These are phyloP conservation scores for Nixonia krombeini DNA, from an alignment of 1,140 invertebrate genomes.

Conservation along the genomic window DNA sequence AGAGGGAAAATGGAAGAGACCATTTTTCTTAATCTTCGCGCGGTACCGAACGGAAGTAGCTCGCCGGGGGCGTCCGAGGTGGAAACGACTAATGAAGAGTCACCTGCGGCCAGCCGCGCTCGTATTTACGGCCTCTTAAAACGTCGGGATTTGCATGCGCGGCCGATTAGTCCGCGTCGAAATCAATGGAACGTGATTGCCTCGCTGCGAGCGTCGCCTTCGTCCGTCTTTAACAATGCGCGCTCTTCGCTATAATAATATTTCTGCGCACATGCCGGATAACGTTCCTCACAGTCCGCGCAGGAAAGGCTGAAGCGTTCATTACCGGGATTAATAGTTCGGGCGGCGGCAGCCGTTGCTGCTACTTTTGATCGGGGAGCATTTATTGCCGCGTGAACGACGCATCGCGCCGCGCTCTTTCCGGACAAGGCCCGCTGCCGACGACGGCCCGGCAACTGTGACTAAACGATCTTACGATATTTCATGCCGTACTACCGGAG, in stretches of 20 bases:
- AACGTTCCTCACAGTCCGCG: not conserved
- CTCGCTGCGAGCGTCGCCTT: conserved; percentile 1
- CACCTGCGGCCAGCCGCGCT: conserved; percentile 7
- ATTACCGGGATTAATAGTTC: not conserved
- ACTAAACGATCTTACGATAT: too few species aligned
- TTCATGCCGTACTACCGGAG: too few species aligned
- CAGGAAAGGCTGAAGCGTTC: not conserved
- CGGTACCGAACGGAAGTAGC: too few species aligned
- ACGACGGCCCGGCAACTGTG: too few species aligned
- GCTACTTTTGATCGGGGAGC: not conserved
- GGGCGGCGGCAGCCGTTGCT: not conserved
- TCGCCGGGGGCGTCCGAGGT: not conserved
- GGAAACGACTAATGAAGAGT: conserved; percentile 6
- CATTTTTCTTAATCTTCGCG: too few species aligned
- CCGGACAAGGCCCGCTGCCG: too few species aligned
- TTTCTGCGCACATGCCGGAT: not conserved
- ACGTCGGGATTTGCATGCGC: conserved; percentile 6
- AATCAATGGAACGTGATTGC: conserved; percentile 15
- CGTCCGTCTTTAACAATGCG: conserved; percentile 1
- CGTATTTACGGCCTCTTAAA: conserved; percentile 13
- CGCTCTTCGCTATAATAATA: not conserved
- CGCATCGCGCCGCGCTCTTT: not conserved
- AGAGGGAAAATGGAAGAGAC: too few species aligned
- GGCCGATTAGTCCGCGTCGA: conserved; percentile 7
- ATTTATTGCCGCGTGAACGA: not conserved